Evolutionary conservation across 1,140 invertebrate species (phyloP).

Genomic region (Ptiloglossa arizonensis): DNA sequence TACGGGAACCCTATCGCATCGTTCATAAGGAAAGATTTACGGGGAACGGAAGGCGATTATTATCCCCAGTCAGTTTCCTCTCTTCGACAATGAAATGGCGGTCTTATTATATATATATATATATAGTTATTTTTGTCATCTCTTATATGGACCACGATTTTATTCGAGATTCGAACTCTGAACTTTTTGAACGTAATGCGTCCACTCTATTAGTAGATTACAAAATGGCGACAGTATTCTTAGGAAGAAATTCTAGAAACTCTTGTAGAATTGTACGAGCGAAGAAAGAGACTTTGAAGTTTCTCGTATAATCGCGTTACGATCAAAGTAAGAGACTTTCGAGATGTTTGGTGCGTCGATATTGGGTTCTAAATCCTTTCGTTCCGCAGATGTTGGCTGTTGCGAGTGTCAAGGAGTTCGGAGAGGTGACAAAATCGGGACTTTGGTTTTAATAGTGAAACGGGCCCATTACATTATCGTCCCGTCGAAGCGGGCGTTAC

Average conservation of each 20-base stretch:
- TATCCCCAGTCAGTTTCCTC: constrained; percentile 24
- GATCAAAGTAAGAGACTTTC: too few species aligned
- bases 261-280: too few species aligned
- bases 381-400: constrained; percentile 15
- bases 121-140: not conserved
- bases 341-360: not conserved
- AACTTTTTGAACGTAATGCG: too few species aligned
- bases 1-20: constrained; percentile 43
- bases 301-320: too few species aligned
- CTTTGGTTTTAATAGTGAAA: constrained; percentile 38
- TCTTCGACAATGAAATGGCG: not conserved
- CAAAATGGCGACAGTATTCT: not conserved
- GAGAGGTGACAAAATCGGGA: constrained; percentile 37
- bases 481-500: not conserved
- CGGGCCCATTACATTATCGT: constrained; percentile 34
- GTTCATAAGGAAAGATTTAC: constrained; percentile 66
- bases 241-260: not conserved
- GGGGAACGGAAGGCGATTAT: constrained; percentile 62
- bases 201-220: too few species aligned
- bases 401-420: not conserved
- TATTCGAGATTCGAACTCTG: too few species aligned
- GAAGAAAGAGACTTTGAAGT: not conserved
- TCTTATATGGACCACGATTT: not conserved
- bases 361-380: constrained; percentile 4
- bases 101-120: too few species aligned